A percentile compares a stretch with the other conserved stretches of the same genome.
Conservation (phyloP, 2,888 invertebrate genomes). For the Oscheius sp. region DNA sequence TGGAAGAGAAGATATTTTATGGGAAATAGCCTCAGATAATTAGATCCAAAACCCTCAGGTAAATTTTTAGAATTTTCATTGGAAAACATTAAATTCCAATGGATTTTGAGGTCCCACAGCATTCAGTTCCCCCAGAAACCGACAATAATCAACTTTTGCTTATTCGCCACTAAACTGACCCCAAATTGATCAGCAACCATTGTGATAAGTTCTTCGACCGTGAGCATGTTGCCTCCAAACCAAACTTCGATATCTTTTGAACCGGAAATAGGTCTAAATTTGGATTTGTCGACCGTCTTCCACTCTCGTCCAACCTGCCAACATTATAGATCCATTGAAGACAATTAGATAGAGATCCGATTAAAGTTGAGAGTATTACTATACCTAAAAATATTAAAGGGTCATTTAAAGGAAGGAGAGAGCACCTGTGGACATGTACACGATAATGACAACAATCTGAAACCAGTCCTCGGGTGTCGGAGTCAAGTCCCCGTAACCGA, state of each 20-base stretch:
- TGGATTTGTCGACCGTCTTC: neutral
- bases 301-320: slow-evolving; percentile 35
- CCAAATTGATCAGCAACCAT: slow-evolving; percentile 61
- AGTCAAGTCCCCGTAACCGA: slow-evolving; percentile 64
- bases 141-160: no score
- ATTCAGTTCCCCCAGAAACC: no score
- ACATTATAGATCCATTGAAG: slow-evolving; percentile 58
- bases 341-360: slow-evolving; percentile 52
- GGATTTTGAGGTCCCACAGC: no score
- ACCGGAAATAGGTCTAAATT: slow-evolving; percentile 49
- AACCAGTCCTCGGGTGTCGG: slow-evolving; percentile 52
- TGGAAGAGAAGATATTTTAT: neutral
- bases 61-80: no score
- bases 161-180: slow-evolving; percentile 30
- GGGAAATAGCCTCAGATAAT: no score
- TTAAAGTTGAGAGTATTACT: slow-evolving; percentile 59
- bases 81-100: no score
- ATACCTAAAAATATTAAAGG: slow-evolving; percentile 43
- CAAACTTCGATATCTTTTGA: slow-evolving; percentile 61
- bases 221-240: slow-evolving; percentile 63
- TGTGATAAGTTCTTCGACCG: slow-evolving; percentile 57
- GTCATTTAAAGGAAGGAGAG: neutral
- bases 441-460: slow-evolving; percentile 52
- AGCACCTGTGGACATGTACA: slow-evolving; percentile 54
- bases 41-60: no score